These are phyloP conservation scores for Corvus hawaiiensis DNA, from an alignment of 2,113 vertebrate species.

Conservation along the genomic window DNA sequence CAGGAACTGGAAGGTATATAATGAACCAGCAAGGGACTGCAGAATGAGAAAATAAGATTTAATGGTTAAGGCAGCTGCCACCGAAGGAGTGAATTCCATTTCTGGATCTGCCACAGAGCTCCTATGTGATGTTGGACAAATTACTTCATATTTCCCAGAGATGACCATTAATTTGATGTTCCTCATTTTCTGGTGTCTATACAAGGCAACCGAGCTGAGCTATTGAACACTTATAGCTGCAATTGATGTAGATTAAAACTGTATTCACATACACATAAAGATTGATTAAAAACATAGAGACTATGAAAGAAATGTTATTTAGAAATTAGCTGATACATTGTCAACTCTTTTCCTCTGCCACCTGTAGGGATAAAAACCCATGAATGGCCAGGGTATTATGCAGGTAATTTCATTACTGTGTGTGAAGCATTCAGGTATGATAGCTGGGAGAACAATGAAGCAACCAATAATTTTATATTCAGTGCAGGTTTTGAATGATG, in stretches of 20 bases:
- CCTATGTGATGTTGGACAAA: conserved; percentile 31
- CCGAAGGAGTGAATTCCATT: conserved; percentile 33
- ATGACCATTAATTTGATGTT: conserved; percentile 33
- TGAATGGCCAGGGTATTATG: background rate
- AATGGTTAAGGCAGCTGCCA: conserved; percentile 51
- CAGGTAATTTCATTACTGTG: background rate
- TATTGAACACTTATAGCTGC: background rate
- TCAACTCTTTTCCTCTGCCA: background rate
- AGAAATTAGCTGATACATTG: background rate
- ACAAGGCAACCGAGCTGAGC: background rate
- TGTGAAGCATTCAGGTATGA: background rate
- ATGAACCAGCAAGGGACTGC: conserved; percentile 56
- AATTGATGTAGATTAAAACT: background rate
- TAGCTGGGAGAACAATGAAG: background rate
- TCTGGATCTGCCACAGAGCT: conserved; percentile 24
- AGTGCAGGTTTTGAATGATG: background rate
- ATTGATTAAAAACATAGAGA: background rate
- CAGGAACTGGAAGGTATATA: conserved; percentile 53
- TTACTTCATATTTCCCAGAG: conserved; percentile 23
- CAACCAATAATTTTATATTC: background rate
- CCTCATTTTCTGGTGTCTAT: background rate
- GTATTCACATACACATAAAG: background rate
- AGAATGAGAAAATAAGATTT: conserved; percentile 48
- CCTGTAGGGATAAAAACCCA: background rate
- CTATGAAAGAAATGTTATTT: background rate